Conservation (phyloP, 2,797 vertebrate genomes). For the Gambusia yucatana region DNA sequence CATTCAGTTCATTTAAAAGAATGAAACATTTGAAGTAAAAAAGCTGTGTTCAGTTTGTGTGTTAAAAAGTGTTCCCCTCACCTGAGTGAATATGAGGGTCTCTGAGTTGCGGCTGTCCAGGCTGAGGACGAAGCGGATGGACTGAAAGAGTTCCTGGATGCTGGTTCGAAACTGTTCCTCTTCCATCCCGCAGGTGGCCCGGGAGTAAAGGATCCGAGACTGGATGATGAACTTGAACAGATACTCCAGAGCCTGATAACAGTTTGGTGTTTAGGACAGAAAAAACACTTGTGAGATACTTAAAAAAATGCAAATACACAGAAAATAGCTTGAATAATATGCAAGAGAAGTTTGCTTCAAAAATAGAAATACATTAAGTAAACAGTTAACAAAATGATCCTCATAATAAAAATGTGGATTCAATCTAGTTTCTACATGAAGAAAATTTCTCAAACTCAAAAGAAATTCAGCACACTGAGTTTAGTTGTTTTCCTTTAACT, state of each 20-base stretch:
- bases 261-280: not conserved
- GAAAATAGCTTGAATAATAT: not conserved
- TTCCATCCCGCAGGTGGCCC: slow-evolving; percentile 96
- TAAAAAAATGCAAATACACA: not conserved
- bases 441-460: not conserved
- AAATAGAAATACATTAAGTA: not conserved
- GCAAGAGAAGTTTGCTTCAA: not conserved
- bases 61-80: slow-evolving; percentile 56
- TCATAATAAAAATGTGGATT: not conserved
- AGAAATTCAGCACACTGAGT: not conserved
- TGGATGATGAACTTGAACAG: slow-evolving; percentile 99
- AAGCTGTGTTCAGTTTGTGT: not conserved
- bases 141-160: slow-evolving; percentile 97
- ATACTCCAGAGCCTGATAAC: slow-evolving; percentile 93
- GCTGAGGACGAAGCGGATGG: slow-evolving; percentile 96
- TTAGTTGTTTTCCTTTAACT: not conserved
- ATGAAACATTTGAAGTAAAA: not conserved
- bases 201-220: slow-evolving; percentile 95
- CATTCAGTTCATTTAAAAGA: not conserved
- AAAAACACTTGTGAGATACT: fast-evolving
- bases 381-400: not conserved
- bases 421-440: not conserved
- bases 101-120: slow-evolving; percentile 79
- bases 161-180: slow-evolving; percentile 96
- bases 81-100: slow-evolving; percentile 94